Conservation (phyloP, 2,888 invertebrate genomes). For the Temnothorax ravouxi region DNA sequence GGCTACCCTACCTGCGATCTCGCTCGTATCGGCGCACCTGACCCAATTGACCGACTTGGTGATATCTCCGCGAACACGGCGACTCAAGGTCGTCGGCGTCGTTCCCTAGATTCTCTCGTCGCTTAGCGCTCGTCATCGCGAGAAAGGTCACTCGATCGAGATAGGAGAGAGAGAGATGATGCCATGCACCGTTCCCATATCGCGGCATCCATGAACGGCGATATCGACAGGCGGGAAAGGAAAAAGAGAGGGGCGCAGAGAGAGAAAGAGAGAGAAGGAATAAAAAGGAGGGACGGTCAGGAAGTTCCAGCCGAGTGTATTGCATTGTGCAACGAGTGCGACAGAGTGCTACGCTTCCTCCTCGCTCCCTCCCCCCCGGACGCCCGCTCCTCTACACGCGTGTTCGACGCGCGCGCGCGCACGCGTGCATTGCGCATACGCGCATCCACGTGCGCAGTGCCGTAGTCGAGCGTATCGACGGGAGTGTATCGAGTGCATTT, state of each 20-base stretch:
- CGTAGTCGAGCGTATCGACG: slow-evolving; percentile 58
- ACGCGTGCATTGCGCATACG: slow-evolving; percentile 41
- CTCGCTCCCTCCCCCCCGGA: slow-evolving; percentile 7
- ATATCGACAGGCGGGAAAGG: slow-evolving; percentile 32
- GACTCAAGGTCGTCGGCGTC: slow-evolving; percentile 65
- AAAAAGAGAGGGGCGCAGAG: background rate
- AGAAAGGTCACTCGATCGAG: slow-evolving; percentile 58
- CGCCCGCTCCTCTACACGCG: slow-evolving; percentile 9
- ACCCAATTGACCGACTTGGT: slow-evolving; percentile 66
- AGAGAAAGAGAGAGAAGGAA: background rate
- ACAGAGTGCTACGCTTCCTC: slow-evolving; percentile 46
- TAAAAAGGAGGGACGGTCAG: slow-evolving; percentile 46
- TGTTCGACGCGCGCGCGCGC: slow-evolving; percentile 35
- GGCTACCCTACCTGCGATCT: slow-evolving; percentile 13
- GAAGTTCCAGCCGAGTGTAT: slow-evolving; percentile 58
- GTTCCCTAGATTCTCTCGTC: slow-evolving; percentile 49
- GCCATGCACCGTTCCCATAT: slow-evolving; percentile 51
- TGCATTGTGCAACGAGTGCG: slow-evolving; percentile 57
- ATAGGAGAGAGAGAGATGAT: slow-evolving; percentile 53
- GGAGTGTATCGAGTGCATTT: slow-evolving; percentile 36
- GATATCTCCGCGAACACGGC: slow-evolving; percentile 58
- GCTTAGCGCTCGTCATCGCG: slow-evolving; percentile 57
- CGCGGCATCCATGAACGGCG: slow-evolving; percentile 57
- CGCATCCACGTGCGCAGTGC: slow-evolving; percentile 63
- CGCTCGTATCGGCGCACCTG: slow-evolving; percentile 65